phyloP scores from a whole-genome alignment of 1,140 invertebrate species.

The Portunus trituberculatus region DNA sequence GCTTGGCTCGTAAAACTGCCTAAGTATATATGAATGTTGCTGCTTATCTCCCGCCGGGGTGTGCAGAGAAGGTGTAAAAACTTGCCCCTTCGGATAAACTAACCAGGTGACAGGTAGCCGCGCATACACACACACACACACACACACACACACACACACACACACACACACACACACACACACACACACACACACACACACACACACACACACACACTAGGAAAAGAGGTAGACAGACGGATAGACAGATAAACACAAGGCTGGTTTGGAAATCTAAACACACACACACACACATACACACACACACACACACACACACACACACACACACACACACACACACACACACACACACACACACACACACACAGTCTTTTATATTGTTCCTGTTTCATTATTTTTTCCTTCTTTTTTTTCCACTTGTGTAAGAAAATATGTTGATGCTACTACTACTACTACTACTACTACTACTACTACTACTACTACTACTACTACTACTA shows the following conservation, averaged over 20 bases:
- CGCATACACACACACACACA: conserved; percentile 1
- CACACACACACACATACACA: neutral
- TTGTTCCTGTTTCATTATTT: too few relatives aligned
- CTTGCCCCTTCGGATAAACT: conserved; percentile 10
- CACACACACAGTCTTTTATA: too few relatives aligned
- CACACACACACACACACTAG: neutral
- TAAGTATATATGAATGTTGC: neutral
- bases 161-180: too few relatives aligned
- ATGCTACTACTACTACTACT: neutral
- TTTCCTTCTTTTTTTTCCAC: too few relatives aligned
- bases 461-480: conserved; percentile 22
- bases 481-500: conserved; percentile 23
- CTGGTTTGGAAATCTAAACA: neutral
- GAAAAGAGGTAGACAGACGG: neutral
- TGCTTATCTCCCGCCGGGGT: neutral
- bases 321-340: neutral
- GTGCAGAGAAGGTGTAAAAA: neutral
- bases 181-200: too few relatives aligned
- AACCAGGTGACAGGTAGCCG: neutral
- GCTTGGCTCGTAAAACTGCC: neutral
- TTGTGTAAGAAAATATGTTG: too few relatives aligned
- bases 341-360: conserved; percentile 9
- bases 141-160: conserved; percentile 7
- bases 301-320: conserved; percentile 9
- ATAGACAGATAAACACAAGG: neutral